These are phyloP conservation scores for Amazonetta brasiliensis DNA, from an alignment of 2,797 vertebrate genomes.

Conservation along the genomic window DNA sequence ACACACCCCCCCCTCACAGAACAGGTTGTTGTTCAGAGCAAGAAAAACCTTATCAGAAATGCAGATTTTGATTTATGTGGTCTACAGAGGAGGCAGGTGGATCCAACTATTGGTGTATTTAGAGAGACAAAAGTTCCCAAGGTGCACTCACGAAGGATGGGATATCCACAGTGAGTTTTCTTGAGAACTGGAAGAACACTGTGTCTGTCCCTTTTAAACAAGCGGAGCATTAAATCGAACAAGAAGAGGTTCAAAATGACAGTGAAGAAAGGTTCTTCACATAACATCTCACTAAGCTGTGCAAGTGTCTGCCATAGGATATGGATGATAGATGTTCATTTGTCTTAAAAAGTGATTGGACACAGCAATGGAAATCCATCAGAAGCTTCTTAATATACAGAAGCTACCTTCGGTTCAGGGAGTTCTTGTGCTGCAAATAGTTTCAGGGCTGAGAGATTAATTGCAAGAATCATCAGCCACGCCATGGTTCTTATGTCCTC, in stretches of 20 bases:
- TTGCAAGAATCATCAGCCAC: not conserved
- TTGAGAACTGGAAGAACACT: not conserved
- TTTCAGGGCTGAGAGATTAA: not conserved
- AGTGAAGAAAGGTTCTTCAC: not conserved
- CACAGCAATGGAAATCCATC: fast-evolving
- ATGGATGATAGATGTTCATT: not conserved
- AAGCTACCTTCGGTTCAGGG: not conserved
- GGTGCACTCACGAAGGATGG: fast-evolving
- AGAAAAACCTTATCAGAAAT: not conserved
- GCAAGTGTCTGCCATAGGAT: not conserved
- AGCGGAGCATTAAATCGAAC: not conserved
- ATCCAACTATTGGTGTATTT: fast-evolving
- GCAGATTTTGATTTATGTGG: not conserved
- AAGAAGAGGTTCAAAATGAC: not conserved
- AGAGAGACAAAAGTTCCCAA: not conserved
- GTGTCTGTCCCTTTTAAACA: not conserved
- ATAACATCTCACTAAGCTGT: fast-evolving
- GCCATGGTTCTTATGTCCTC: not conserved
- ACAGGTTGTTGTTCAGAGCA: not conserved
- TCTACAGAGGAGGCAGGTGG: not conserved
- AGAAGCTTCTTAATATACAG: not conserved
- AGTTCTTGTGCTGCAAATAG: not conserved
- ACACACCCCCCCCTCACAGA: not conserved
- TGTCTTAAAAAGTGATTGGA: not conserved
- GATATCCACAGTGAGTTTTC: not conserved